Evolutionary conservation across 1,140 invertebrate genomes (phyloP).

Genomic region (Bicyclus anynana): DNA sequence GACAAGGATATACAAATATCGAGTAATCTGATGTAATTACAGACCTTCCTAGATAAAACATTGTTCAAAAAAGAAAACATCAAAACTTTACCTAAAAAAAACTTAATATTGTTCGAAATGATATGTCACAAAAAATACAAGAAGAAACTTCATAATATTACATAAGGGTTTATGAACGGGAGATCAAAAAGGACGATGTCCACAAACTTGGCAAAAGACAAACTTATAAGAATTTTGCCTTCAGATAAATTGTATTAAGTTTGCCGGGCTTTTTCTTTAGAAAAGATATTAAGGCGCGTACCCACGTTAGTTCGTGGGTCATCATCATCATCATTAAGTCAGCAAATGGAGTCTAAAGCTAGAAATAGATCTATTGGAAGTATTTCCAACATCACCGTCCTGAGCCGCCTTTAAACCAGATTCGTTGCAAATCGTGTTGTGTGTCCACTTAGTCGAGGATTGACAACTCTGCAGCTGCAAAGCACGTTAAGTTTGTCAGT

Average conservation of each 20-base stretch:
- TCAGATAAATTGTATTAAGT: constrained; percentile 11
- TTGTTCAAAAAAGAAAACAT: neutral
- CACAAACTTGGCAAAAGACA: constrained; percentile 14
- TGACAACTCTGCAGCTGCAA: no score
- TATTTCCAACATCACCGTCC: no score
- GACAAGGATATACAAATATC: no score
- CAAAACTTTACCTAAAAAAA: constrained; percentile 6
- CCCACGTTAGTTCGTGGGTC: no score
- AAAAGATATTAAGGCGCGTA: neutral
- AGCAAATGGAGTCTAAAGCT: no score
- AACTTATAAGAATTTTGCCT: constrained; percentile 18
- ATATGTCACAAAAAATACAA: constrained; percentile 20
- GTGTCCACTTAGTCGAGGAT: no score
- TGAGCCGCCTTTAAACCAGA: no score
- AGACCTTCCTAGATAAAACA: neutral
- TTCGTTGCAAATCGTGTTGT: no score
- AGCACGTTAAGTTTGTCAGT: no score
- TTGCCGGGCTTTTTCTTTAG: neutral
- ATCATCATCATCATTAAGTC: no score
- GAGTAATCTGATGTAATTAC: no score
- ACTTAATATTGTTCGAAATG: constrained; percentile 16
- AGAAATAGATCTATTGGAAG: no score
- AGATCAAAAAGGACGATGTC: constrained; percentile 22
- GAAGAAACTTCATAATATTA: constrained; percentile 18
- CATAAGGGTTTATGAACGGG: constrained; percentile 9